Evolutionary conservation across 2,797 vertebrate genomes (phyloP), one percentile per base, ranked within the genome.

Genomic region (Hozukius guyotensis): DNA sequence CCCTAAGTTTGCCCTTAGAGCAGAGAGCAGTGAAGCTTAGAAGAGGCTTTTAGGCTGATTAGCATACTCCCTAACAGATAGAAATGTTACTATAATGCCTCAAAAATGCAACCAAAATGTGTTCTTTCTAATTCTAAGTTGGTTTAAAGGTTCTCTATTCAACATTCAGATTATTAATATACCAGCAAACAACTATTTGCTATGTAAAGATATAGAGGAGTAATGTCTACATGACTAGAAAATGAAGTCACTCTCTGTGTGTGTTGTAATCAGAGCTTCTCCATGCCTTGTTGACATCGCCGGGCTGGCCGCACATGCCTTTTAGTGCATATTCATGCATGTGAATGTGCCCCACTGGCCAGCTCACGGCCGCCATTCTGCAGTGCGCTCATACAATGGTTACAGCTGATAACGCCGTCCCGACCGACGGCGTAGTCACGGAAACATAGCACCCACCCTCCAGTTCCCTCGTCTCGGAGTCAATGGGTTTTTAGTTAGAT

Each of bases 341-440:
- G 0, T 42, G 38, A 42, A 14, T 14, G 38, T 42, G 38, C 38
- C 38, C 38, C 38, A 42, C 38, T 42, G 38, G 38, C 38, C 14
- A 42, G 38, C 38, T 42, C 38, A 42, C 6, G 38, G 14, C 38
- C 38, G 38, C 38, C 14, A 42, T 42, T 42, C 38, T 42, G 38
- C 38, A 42, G 14, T 16, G 6, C 38, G 0, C 38, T 42, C 6
- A 42, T 6, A 16, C 6, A 8, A 20, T 18, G 8, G 46, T 49
- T 49, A 49, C 38, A 49, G 46, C 46, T 49, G 46, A 49, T 20
- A 42, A 42, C 38, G 38, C 38, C 38, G 38, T 42, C 0, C 36
- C 5, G 0, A 38, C 36, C 0, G 1, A 38, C 36, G 13, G 2
- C 36, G 13, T 38, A 1, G 0, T 38, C 1, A 38, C 13, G 1